Evolutionary conservation across 2,888 invertebrate genomes (phyloP).

Genomic region (Orthonevra nobilis): DNA sequence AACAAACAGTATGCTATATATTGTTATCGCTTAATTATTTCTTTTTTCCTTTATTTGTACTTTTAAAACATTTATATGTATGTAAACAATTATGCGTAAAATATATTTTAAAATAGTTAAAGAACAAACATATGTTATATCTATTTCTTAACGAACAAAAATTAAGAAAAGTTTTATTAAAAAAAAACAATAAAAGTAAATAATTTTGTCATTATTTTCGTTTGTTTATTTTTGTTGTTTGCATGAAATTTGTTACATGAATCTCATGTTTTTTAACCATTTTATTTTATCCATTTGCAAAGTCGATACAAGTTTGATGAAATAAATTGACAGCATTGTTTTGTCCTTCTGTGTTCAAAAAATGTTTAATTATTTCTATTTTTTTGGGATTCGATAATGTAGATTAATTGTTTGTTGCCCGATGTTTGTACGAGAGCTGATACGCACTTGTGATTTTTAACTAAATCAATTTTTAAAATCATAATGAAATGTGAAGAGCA

Average conservation of each 20-base stretch:
- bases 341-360: too few species aligned
- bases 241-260: too few species aligned
- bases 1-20: conserved; percentile 24
- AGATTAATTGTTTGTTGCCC: too few species aligned
- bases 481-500: too few species aligned
- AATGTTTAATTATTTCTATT: too few species aligned
- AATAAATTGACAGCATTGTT: too few species aligned
- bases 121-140: conserved; percentile 7
- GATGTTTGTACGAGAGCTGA: too few species aligned
- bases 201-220: conserved; percentile 10
- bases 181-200: conserved; percentile 8
- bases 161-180: conserved; percentile 34
- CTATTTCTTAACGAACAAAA: conserved; percentile 37
- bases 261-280: too few species aligned
- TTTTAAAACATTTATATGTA: conserved; percentile 34
- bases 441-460: too few species aligned
- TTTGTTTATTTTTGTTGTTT: conserved; percentile 23
- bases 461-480: too few species aligned
- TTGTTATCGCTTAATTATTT: conserved; percentile 41
- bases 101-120: conserved; percentile 25
- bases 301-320: too few species aligned
- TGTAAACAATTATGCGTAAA: conserved; percentile 48
- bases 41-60: conserved; percentile 2
- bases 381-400: too few species aligned
- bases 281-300: conserved; percentile 20